Evolutionary conservation across 2,113 vertebrate genomes (phyloP), one percentile per base, ranked within the genome.

Genomic region (Mystacornis crossleyi): DNA sequence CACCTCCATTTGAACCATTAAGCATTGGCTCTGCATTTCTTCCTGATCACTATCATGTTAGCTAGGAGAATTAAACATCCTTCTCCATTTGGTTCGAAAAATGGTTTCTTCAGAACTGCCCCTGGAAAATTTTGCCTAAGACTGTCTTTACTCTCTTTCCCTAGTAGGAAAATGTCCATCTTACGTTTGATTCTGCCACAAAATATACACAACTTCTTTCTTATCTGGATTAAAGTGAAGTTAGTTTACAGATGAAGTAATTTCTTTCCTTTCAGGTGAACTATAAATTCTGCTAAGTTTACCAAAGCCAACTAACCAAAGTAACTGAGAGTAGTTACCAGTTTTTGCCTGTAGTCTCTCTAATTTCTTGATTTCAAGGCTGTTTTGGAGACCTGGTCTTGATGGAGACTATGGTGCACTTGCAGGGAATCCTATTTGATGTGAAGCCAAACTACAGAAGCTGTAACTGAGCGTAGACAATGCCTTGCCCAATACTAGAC

Each of bases 1-100:
- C 58, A 70, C 90, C 87, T 92, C 92, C 80, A 94, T 97, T 91
- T 95, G 90, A 93, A 83, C 60, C 86, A 93, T 96, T 96, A 95
- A 93, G 57, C 66, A 23, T 65, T 94, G 92, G 79, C 80, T 89
- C 36, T 57, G 10, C 82, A 47, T 88, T 95, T 95, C 62, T 91
- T 91, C 64, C 78, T 85, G 51, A 87, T 61, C 47, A 9, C 57
- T 88, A 14, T 91, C 28, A 1, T 53, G 48, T 89, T 96, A 89
- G 87, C 21, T 78, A 61, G 45, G 40, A 90, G 86, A 93, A 73
- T 83, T 78, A 86, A 96, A 89, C 55, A 77, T 23, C 23, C 20
- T 86, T 91, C 55, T 87, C 61, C 42, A 51, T 45, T 70, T 36
- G 51, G 0, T 95, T 84, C 0, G 0, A 83, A 40, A 81, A 94